Evolutionary conservation across 2,113 vertebrate genomes (phyloP).

Genomic region (Microcebus murinus): DNA sequence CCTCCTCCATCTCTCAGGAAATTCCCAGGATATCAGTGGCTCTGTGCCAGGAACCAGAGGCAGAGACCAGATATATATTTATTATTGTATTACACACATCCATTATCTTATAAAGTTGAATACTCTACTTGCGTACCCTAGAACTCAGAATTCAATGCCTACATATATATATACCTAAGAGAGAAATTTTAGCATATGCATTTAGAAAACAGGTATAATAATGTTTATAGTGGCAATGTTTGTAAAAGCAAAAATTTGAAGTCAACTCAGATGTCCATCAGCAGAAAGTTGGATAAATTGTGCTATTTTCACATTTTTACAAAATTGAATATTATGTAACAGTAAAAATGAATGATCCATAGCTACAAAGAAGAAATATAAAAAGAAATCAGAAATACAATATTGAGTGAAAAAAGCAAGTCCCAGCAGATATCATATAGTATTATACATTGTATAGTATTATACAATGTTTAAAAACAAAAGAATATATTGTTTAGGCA

Average conservation of each 20-base stretch:
- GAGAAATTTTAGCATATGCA: not conserved
- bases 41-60: not conserved
- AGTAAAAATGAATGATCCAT: not conserved
- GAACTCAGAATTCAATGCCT: not conserved
- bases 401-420: not conserved
- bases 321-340: not conserved
- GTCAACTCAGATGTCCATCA: not conserved
- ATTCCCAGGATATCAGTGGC: not conserved
- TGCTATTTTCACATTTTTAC: not conserved
- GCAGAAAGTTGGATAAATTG: not conserved
- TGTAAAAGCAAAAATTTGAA: not conserved
- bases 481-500: not conserved
- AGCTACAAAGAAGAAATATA: not conserved
- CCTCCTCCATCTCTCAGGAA: not conserved
- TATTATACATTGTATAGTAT: not conserved
- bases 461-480: not conserved
- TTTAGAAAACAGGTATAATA: not conserved
- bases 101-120: not conserved
- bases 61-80: not conserved
- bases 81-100: not conserved
- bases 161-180: not conserved
- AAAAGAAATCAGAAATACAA: not conserved
- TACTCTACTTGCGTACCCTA: not conserved
- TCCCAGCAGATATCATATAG: not conserved
- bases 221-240: not conserved